Conservation (phyloP, 2,113 vertebrate species). For the Dipodomys spectabilis region DNA sequence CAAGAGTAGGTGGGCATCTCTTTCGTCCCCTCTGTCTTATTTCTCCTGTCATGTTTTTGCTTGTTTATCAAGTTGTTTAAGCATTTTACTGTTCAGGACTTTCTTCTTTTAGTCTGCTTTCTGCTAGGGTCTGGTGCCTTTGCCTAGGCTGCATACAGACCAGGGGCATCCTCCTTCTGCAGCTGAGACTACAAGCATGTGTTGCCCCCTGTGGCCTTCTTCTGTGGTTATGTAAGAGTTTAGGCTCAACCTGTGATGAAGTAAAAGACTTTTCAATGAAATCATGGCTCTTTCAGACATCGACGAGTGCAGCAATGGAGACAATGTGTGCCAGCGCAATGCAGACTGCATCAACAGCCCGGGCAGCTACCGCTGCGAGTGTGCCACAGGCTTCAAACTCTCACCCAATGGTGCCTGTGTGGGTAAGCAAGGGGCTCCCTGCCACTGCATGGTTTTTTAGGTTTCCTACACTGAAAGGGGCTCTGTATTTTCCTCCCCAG, state of each 20-base stretch:
- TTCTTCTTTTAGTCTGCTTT: no score
- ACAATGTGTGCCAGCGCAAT: slow-evolving; percentile 90
- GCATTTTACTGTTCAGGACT: no score
- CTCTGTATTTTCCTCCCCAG: not conserved
- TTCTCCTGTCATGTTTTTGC: not conserved
- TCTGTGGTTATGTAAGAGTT: not conserved
- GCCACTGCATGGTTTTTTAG: not conserved
- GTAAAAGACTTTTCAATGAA: not conserved
- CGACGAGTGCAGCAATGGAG: slow-evolving; percentile 90
- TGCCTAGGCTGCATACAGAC: no score
- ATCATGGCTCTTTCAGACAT: slow-evolving; percentile 87
- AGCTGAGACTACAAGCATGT: no score
- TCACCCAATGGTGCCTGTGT: slow-evolving; percentile 90
- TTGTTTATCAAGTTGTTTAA: no score
- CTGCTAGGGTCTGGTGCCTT: no score
- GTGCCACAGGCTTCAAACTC: slow-evolving; percentile 89
- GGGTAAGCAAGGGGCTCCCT: slow-evolving; percentile 83
- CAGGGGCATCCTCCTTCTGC: no score
- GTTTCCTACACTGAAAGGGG: not conserved
- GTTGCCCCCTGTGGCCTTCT: not conserved
- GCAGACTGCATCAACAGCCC: slow-evolving; percentile 93
- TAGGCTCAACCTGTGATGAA: not conserved
- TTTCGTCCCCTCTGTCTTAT: not conserved
- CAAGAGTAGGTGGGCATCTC: not conserved
- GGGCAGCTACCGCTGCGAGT: slow-evolving; percentile 92